Evolutionary conservation across 2,888 invertebrate genomes (phyloP), one percentile per base, ranked within the genome.

Genomic region (Lithophane leautieri): DNA sequence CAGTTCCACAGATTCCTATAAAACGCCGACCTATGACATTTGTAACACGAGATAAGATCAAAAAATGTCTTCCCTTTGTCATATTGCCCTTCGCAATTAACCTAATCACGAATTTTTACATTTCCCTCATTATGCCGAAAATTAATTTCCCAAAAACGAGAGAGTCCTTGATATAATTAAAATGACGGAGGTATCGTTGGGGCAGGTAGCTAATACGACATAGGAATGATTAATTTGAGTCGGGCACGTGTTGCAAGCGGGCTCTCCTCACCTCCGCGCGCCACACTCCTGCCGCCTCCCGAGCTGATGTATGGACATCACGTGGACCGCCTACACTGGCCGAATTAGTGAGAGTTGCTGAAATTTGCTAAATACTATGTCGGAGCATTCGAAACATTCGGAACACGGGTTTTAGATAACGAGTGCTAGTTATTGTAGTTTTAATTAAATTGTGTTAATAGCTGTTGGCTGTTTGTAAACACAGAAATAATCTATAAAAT

Each of bases 141-240:
- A 79, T 81, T 68, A 73, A 76, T 83, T 82, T 78, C 69, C 34
- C 47, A 75, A 79, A 79, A 86, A 83, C 78, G 68, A 76, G 61
- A 70, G 62, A 52, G 47, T 9, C 68, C 76, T 80, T 87, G 63
- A 78, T 87, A 78, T 83, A 85, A 85, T 86, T 87, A 86, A 86
- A 86, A 82, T 79, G 76, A 70, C 78, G 78, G 74, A 78, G 86
- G 79, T 86, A 87, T 87, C 86, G 74, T 71, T 42, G 72, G n/a
- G 74, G 60, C 84, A 86, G 86, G 84, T 85, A 79, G 82, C 79
- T 87, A 88, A 88, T 88, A 87, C 89, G 89, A 87, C 88, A 80
- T 81, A 69, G 74, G 86, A 87, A 84, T 88, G 89, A 89, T 86
- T 87, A 85, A 89, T 88, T 87, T 81, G 75, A 72, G 82, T 73